Base-by-base conservation (phyloP, 2,113 vertebrate genomes). In the Stigmatopora nigra region DNA sequence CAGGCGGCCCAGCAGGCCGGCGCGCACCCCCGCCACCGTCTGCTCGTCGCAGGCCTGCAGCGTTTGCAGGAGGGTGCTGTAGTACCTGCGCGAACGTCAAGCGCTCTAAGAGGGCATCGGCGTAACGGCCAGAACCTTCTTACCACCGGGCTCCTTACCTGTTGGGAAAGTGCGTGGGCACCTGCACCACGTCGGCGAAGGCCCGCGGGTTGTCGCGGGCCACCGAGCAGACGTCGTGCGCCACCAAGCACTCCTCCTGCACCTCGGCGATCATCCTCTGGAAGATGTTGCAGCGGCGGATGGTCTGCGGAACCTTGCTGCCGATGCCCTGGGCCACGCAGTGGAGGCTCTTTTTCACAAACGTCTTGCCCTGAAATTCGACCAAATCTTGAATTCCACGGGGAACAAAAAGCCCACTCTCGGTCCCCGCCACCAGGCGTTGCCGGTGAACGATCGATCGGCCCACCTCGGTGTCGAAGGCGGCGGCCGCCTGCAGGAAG, bases 251-350 rank as follows among this genome's bases (percentile, higher is more conserved):
- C 20, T 98, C 95, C 41, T 97, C 94, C 46, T 98, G 95, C 51
- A 98, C 95, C 60, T 98, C 95, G 0, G 95, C 92, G 44, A 98
- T 96, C 95, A 98, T 96, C 65, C 91, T 92, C 81, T 98, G 96
- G 87, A 98, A 97, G 0, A 91, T 92, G 73, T 93, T 93, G 74
- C 96, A 99, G 80, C 91, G 90, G n/a, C 94, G 91, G 71, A 98
- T 94, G 38, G 93, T 92, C 2, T 95, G 91, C 88, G 94, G 95
- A 62, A 96, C 89, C 82, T 93, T 99, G 60, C 92, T 78, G 0
- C 91, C 91, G 22, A 99, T 90, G 20, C 93, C 93, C 0, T 92
- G 94, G 6, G 92, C 91, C 12, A 99, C 94, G 88, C 96, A 99
- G 64, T 93, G 96, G 62, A 99, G 90, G 81, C 94, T 98, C 36